Percentiles rank a stretch among this genome's conserved stretches.
Conservation (phyloP, 2,113 vertebrate species). For the Hucho hucho region DNA sequence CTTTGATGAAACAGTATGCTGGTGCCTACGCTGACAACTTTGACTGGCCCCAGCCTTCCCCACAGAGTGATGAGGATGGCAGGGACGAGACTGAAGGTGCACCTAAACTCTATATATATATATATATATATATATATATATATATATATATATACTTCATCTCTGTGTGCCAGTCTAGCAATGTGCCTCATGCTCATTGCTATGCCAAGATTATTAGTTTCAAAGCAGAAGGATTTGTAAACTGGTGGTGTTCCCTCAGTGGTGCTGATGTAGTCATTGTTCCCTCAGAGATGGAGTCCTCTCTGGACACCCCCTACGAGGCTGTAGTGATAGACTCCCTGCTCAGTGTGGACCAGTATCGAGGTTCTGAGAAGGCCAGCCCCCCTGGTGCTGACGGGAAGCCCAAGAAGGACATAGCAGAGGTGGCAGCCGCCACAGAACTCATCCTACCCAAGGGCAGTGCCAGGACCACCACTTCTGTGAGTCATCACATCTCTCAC, state of each 20-base stretch:
- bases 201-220: neutral
- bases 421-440: conserved; percentile 87
- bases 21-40: conserved; percentile 88
- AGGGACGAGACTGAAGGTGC: conserved; percentile 80
- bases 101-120: neutral
- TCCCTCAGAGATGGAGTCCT: conserved; percentile 71
- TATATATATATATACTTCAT: neutral
- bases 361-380: conserved; percentile 71
- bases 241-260: neutral
- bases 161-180: neutral
- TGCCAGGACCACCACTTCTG: conserved; percentile 80
- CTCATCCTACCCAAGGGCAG: conserved; percentile 85
- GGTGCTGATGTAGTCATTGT: conserved; percentile 3
- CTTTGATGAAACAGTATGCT: conserved; percentile 88
- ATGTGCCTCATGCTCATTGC: neutral
- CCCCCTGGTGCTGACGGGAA: conserved; percentile 69
- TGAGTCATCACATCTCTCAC: conserved; percentile 55
- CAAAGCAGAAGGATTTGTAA: neutral
- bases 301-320: conserved; percentile 73
- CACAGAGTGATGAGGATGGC: conserved; percentile 81
- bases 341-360: conserved; percentile 84
- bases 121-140: too few species aligned
- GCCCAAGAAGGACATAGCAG: conserved; percentile 81
- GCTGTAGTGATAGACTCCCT: conserved; percentile 86
- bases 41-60: conserved; percentile 84